Base-by-base conservation (phyloP, 2,888 invertebrate species). In the Tholera decimalis region DNA sequence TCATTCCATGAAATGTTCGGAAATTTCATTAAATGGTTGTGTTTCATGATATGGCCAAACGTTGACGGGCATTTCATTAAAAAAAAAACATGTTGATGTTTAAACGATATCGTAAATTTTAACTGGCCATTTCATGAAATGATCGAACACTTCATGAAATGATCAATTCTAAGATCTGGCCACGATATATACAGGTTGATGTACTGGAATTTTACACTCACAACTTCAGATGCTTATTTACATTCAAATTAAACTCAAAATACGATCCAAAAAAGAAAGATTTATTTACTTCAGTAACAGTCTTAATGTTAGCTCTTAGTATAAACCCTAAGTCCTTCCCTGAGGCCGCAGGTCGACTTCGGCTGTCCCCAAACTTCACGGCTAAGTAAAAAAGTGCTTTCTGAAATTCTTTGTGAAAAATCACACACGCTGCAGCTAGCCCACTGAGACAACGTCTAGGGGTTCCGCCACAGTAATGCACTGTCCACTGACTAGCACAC, bases 401-500 rank as follows among this genome's bases (percentile, higher is more conserved):
- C 56, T 59, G 69, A 79, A 50, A 73, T 64, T 77, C 76, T 73
- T 71, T 70, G 80, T 35, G 82, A 72, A 71, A 83, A 73, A 80
- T 77, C 67, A 70, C 70, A 78, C 76, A 68, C 50, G 46, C 77
- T 83, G 85, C 84, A 81, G 84, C 91, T 91, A 91, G 91, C 91
- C 91, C 91, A 91, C 89, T 69, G 61, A 80, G 82, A 73, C 59
- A 28, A 54, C 46, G 70, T 82, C 83, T 75, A 65, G 89, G 88
- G 91, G 91, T 91, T 91, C 91, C 88, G 83, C 84, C 90, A 64
- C 88, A 84, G 69, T 58, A 53, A 59, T 63, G 53, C 68, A 68
- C 57, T 49, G 78, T 73, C 73, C 62, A 66, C 22, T 55, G 51
- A 77, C 75, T 46, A 50, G 28, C 58, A 66, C 65, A 77, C 46